These are phyloP conservation scores for Phaonia tiefii DNA, from an alignment of 2,888 invertebrate species.

Conservation along the genomic window DNA sequence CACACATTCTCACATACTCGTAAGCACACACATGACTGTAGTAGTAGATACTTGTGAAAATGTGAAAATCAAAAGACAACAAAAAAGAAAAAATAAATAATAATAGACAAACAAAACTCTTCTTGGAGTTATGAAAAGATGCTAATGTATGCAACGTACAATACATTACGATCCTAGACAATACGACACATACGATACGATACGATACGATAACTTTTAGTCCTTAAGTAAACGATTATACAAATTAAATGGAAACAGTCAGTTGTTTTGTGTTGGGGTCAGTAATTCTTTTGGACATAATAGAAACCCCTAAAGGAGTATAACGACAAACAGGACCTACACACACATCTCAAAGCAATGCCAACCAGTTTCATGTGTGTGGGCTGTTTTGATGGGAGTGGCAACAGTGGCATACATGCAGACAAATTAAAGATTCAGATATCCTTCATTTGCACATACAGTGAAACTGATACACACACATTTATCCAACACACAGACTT, in stretches of 20 bases:
- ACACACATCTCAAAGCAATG: background rate
- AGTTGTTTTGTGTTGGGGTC: background rate
- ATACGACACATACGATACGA: too few species aligned
- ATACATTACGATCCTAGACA: too few species aligned
- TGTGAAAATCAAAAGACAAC: constrained; percentile 2
- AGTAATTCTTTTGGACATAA: background rate
- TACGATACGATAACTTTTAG: constrained; percentile 5
- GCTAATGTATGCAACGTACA: background rate
- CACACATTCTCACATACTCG: background rate
- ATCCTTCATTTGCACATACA: too few species aligned
- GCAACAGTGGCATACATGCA: too few species aligned
- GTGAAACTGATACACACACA: too few species aligned
- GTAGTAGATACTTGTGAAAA: background rate
- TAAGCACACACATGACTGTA: background rate
- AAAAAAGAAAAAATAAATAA: background rate
- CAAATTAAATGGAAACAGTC: constrained; percentile 12
- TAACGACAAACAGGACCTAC: background rate
- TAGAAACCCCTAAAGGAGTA: too few species aligned
- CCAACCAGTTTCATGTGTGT: background rate
- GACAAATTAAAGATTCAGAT: too few species aligned
- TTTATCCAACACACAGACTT: too few species aligned
- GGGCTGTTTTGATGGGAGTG: too few species aligned
- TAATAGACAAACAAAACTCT: constrained; percentile 3
- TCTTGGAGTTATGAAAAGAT: constrained; percentile 32
- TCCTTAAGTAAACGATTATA: constrained; percentile 28